A percentile compares a stretch with the other conserved stretches of the same genome.
Conservation (phyloP, 2,797 vertebrate genomes). For the Remorina albescens region DNA sequence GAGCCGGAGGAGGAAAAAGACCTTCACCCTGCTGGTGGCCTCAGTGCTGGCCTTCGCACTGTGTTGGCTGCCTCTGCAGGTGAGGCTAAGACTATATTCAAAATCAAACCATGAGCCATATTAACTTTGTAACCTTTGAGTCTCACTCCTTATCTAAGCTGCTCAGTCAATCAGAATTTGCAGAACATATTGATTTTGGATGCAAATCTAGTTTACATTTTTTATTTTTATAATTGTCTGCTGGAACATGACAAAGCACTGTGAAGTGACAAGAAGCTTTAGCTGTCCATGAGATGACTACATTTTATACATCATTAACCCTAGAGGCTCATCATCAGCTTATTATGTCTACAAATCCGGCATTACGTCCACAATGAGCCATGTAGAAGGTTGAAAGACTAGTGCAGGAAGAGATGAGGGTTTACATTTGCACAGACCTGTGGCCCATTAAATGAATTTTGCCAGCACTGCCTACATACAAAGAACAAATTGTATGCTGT, state of each 20-base stretch:
- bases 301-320: conserved; percentile 44
- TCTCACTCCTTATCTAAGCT: neutral
- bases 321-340: conserved; percentile 17
- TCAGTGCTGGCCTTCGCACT: conserved; percentile 85
- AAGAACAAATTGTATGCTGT: neutral
- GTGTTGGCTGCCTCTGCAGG: conserved; percentile 87
- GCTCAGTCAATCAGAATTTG: neutral
- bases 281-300: conserved; percentile 21
- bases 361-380: conserved; percentile 45
- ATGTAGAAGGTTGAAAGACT: conserved; percentile 30
- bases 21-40: conserved; percentile 83
- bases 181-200: neutral
- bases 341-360: conserved; percentile 22
- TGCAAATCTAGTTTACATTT: neutral
- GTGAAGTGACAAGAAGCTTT: conserved; percentile 19
- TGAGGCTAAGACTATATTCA: conserved; percentile 38
- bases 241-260: conserved; percentile 11
- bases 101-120: neutral
- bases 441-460: neutral
- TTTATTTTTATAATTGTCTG: neutral
- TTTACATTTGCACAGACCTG: neutral
- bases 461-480: neutral
- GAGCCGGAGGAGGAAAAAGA: conserved; percentile 82
- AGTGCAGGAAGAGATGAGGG: neutral
- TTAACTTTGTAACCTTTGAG: neutral